These are phyloP conservation scores for Melipona quadrifasciata DNA, from an alignment of 1,140 invertebrate species.

Conservation along the genomic window DNA sequence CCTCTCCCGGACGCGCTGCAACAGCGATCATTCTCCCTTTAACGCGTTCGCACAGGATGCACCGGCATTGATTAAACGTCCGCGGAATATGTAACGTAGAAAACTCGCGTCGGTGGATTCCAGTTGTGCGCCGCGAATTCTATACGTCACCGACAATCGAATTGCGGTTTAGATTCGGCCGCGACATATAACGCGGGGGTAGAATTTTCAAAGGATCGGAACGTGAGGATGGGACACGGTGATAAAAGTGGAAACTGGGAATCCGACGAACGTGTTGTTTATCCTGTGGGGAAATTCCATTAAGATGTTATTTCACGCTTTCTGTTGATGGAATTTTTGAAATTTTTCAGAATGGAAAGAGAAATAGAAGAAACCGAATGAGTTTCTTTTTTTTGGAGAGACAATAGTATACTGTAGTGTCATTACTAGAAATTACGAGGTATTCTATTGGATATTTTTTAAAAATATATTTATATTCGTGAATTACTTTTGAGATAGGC, in stretches of 20 bases:
- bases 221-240: background rate
- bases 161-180: constrained; percentile 17
- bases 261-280: background rate
- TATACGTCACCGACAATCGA: constrained; percentile 23
- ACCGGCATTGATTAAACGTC: constrained; percentile 24
- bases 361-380: background rate
- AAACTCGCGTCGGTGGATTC: constrained; percentile 7
- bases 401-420: background rate
- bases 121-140: constrained; percentile 6
- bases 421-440: no score
- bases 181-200: background rate
- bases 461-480: no score
- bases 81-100: constrained; percentile 24
- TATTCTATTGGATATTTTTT: no score
- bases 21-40: constrained; percentile 15
- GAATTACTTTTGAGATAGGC: no score
- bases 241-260: background rate
- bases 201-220: constrained; percentile 7
- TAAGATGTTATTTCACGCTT: background rate
- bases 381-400: background rate
- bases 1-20: background rate
- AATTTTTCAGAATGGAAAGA: background rate
- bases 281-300: background rate
- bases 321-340: background rate
- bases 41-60: constrained; percentile 1